Evolutionary conservation across 2,113 vertebrate species (phyloP), one percentile per base, ranked within the genome.

Genomic region (Phocoena sinus): DNA sequence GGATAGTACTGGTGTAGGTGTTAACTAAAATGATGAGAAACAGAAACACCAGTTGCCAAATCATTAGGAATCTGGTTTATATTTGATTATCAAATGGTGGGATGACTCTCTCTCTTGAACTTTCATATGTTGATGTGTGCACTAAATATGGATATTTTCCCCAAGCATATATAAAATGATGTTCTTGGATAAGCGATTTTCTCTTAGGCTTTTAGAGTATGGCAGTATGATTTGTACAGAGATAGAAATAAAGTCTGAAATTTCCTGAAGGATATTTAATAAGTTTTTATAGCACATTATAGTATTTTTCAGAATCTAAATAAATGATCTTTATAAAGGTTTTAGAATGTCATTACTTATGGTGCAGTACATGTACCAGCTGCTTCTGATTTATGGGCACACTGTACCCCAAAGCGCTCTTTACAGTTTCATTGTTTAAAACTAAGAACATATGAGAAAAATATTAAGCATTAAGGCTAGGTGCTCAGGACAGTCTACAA

Each of bases 301-400:
- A 50, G 11, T 83, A 31, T 58, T 97, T 97, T 95, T 79, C 44
- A 73, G 73, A 92, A 79, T 82, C 44, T 68, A 97, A 95, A 90
- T 94, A 87, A 96, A 95, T 80, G 76, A 53, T 31, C 4, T 89
- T 56, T 80, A 80, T 41, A 70, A 70, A 87, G 8, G 7, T 71
- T 92, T 80, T 67, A 73, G 70, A 91, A 93, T 87, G 20, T 26
- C n/a, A 70, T 95, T 70, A 63, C 20, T 80, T 90, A 60, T 23
- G 14, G 6, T 28, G 13, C 33, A 84, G n/a, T 81, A 13, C 21
- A 33, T 28, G 20, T 33, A 74, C 41, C 15, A 88, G 28, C 41
- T 33, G n/a, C 58, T 80, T 87, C 62, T 77, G 33, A 71, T 67
- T 91, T 95, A 76, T 26, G 25, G 31, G 60, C 74, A 65, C 23